These are phyloP conservation scores for Pluvialis apricaria DNA, from an alignment of 2,113 vertebrate genomes.

Conservation along the genomic window DNA sequence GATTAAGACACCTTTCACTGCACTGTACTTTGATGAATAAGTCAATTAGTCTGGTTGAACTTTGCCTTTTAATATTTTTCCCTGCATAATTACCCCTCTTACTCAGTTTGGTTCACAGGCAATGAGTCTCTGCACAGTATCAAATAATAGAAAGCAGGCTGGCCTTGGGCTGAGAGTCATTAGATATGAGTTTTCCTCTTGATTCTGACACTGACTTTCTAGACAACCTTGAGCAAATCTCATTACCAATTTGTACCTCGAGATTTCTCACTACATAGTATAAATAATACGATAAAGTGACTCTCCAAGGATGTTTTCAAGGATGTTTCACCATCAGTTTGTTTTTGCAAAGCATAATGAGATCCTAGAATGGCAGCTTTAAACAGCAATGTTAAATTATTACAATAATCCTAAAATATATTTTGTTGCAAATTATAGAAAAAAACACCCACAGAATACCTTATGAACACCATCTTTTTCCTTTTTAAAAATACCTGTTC, in stretches of 20 bases:
- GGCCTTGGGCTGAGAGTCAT: background rate
- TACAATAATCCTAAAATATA: background rate
- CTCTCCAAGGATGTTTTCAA: background rate
- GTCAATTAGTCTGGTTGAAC: background rate
- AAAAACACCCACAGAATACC: background rate
- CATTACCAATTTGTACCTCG: background rate
- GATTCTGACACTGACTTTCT: slow-evolving; percentile 7
- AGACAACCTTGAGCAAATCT: background rate
- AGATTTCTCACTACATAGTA: background rate
- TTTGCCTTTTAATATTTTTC: background rate
- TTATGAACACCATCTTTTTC: background rate
- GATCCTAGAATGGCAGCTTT: background rate
- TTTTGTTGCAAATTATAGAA: background rate
- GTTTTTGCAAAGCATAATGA: background rate
- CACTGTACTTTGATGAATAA: background rate
- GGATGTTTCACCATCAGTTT: background rate
- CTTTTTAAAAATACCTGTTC: background rate
- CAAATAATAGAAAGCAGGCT: background rate
- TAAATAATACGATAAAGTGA: background rate
- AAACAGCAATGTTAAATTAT: background rate
- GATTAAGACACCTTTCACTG: background rate
- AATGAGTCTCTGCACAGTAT: background rate
- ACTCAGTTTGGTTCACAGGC: background rate
- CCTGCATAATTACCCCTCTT: background rate
- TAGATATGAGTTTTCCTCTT: background rate